Conservation (phyloP, 2,113 vertebrate genomes). For the Mesocricetus auratus region DNA sequence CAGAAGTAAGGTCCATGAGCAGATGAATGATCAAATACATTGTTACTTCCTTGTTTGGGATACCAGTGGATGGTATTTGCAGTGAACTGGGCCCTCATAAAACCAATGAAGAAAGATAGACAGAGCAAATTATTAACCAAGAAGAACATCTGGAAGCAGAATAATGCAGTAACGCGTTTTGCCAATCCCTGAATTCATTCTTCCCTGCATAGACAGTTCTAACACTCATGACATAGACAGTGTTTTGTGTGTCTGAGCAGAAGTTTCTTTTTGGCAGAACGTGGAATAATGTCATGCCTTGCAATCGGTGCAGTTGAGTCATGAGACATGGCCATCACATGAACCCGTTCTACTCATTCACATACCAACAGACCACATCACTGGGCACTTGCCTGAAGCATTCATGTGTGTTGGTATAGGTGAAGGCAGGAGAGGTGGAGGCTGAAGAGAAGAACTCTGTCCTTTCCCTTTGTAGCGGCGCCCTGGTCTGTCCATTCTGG, state of each 20-base stretch:
- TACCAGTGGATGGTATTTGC: not conserved
- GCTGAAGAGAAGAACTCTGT: not conserved
- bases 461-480: not conserved
- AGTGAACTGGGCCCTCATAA: not conserved
- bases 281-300: not conserved
- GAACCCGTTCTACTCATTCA: not conserved
- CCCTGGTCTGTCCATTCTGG: not conserved
- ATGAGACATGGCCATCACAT: not conserved
- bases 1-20: not conserved
- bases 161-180: not conserved
- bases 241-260: not conserved
- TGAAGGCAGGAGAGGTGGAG: not conserved
- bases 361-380: not conserved
- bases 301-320: not conserved
- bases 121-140: not conserved
- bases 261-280: slow-evolving; percentile 5
- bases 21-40: not conserved
- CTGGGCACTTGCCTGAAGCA: not conserved
- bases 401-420: not conserved
- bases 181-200: slow-evolving; percentile 10
- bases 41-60: not conserved
- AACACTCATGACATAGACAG: not conserved
- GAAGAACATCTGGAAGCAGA: not conserved
- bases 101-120: slow-evolving; percentile 27
- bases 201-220: not conserved